These are phyloP conservation scores for Dendrocincla fuliginosa DNA, from an alignment of 2,797 vertebrate genomes.

Conservation along the genomic window DNA sequence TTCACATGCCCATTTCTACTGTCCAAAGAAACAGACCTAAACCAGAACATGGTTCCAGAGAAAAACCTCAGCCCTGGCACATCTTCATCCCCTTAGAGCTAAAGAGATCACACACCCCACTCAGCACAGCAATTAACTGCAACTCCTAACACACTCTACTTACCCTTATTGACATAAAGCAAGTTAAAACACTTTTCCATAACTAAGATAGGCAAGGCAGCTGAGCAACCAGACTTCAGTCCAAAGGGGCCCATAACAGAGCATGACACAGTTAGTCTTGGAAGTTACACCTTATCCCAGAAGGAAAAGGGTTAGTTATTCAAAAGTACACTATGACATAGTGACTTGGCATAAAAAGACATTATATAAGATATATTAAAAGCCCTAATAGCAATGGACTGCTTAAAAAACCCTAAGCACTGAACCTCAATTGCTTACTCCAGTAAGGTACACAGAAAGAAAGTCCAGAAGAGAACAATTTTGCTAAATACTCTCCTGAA, in stretches of 20 bases:
- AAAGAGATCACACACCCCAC: background rate
- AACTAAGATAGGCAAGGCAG: background rate
- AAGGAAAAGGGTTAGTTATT: background rate
- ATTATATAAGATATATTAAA: background rate
- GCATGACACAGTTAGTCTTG: background rate
- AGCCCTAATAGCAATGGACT: background rate
- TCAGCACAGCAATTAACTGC: background rate
- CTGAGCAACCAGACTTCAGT: background rate
- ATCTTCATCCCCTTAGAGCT: background rate
- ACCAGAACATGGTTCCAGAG: background rate
- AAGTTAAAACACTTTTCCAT: background rate
- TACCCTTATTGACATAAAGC: background rate
- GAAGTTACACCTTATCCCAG: background rate
- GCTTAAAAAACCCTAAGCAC: background rate
- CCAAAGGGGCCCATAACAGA: background rate
- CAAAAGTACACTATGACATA: background rate
- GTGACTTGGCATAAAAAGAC: background rate
- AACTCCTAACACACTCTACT: background rate
- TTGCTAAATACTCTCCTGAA: background rate
- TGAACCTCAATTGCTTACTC: background rate
- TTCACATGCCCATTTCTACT: background rate
- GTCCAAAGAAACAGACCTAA: background rate
- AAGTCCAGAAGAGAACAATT: background rate
- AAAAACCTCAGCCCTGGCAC: background rate
- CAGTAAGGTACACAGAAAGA: background rate